A percentile compares a stretch with the other conserved stretches of the same genome.
phyloP scores from a whole-genome alignment of 1,140 invertebrate species.

The Contarinia nasturtii region DNA sequence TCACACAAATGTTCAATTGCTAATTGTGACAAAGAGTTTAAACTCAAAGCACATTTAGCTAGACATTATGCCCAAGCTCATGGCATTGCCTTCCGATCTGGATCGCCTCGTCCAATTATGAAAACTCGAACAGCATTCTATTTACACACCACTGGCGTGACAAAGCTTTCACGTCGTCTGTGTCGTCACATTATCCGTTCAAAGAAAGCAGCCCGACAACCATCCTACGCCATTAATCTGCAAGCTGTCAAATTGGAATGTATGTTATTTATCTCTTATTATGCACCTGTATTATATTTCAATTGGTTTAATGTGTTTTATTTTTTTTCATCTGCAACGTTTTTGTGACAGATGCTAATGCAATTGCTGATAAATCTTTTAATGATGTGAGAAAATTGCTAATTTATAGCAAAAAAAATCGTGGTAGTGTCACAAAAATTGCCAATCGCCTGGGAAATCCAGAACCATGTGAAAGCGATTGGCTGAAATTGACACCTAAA shows the following conservation, averaged over 20 bases:
- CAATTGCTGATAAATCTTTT: slow-evolving; percentile 36
- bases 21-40: slow-evolving; percentile 87
- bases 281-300: neutral
- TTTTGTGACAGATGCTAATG: slow-evolving; percentile 34
- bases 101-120: slow-evolving; percentile 80
- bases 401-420: slow-evolving; percentile 29
- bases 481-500: slow-evolving; percentile 61
- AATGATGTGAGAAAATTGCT: slow-evolving; percentile 37
- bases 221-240: slow-evolving; percentile 70
- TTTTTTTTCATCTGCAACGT: neutral
- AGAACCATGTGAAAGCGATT: slow-evolving; percentile 46
- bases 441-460: slow-evolving; percentile 54
- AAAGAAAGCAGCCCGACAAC: slow-evolving; percentile 68
- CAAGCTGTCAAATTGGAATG: slow-evolving; percentile 70
- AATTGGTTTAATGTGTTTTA: neutral
- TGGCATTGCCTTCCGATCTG: slow-evolving; percentile 45
- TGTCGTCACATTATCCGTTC: slow-evolving; percentile 68
- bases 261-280: too few relatives aligned
- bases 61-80: slow-evolving; percentile 84
- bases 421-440: slow-evolving; percentile 55
- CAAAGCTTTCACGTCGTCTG: slow-evolving; percentile 65
- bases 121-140: slow-evolving; percentile 93
- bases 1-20: slow-evolving; percentile 57
- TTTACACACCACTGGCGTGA: slow-evolving; percentile 72
- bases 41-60: slow-evolving; percentile 76